Base-by-base conservation (phyloP, 2,888 invertebrate genomes). In the Agrotis clavis region DNA sequence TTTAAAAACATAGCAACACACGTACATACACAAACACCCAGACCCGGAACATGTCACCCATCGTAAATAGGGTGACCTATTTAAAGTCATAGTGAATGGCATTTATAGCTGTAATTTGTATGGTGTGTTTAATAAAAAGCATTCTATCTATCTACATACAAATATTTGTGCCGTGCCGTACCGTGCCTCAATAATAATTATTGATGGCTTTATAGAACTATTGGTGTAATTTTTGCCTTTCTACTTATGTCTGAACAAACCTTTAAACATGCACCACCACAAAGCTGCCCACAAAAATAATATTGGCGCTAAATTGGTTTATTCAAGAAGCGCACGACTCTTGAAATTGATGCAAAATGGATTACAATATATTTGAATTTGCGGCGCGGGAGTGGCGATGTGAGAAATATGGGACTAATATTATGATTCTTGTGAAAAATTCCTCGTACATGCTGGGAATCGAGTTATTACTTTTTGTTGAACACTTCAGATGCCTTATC, bases 331-430 rank as follows among this genome's bases (percentile, higher is more conserved):
- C 47, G 61, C 59, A 18, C 30, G 59, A 41, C 45, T 4, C 30
- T 35, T 35, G 51, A 79, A 62, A 65, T 56, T 71, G 57, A 67
- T 59, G 53, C 64, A 76, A 76, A 79, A 67, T 65, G 64, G 67
- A 80, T 79, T 79, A 71, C 60, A 56, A 56, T 67, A 59, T 53
- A 56, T 73, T 75, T 67, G 56, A 76, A 63, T 67, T 68, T 74
- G 60, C 19, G 68, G 67, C 67, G 25, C 47, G 56, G n/a, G 47
- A 30, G 50, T 67, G 50, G 51, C n/a, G 54, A n/a, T 25, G 63
- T 51, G 50, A 25, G 45, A 60, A n/a, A 62, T 76, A 25, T 47
- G 59, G 54, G 35, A 47, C 50, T 67, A 67, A 73, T 59, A 51
- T 51, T 59, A 51, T 51, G 19, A 67, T 63, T 63, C 63, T 48